phyloP scores from a whole-genome alignment of 1,140 invertebrate species.

The Halictus rubicundus region DNA sequence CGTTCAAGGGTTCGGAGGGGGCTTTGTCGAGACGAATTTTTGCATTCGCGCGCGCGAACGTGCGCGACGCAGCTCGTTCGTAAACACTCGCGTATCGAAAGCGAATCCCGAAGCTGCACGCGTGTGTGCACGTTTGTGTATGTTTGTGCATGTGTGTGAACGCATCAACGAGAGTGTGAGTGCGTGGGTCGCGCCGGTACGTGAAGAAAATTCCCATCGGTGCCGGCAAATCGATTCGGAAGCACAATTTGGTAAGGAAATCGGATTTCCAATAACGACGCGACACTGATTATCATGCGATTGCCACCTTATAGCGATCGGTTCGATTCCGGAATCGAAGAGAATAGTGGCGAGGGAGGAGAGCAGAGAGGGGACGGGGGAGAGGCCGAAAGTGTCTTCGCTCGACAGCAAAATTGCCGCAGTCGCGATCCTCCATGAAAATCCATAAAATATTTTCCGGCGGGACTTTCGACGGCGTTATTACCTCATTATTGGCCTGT shows the following conservation, averaged over 20 bases:
- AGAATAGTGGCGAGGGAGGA: background rate
- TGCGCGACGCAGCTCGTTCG: background rate
- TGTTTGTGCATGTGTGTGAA: background rate
- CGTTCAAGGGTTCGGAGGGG: background rate
- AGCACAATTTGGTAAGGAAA: constrained; percentile 62
- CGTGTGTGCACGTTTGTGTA: background rate
- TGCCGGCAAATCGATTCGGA: constrained; percentile 56
- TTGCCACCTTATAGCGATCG: constrained; percentile 55
- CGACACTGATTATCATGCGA: constrained; percentile 65
- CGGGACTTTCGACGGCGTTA: constrained; percentile 3
- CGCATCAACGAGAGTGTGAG: background rate
- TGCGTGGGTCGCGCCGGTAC: constrained; percentile 28
- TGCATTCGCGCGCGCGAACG: background rate
- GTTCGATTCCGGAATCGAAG: background rate
- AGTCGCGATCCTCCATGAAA: constrained; percentile 47
- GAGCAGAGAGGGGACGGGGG: background rate
- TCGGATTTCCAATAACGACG: constrained; percentile 65
- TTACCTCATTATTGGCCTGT: constrained; percentile 43
- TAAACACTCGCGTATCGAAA: constrained; percentile 10
- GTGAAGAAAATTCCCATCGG: constrained; percentile 60
- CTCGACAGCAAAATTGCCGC: constrained; percentile 27
- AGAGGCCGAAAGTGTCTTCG: constrained; percentile 15
- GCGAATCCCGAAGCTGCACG: background rate
- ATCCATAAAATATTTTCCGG: constrained; percentile 55
- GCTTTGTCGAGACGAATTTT: background rate